Base-by-base conservation (phyloP, 2,797 vertebrate genomes). In the Aulostomus chinensis region DNA sequence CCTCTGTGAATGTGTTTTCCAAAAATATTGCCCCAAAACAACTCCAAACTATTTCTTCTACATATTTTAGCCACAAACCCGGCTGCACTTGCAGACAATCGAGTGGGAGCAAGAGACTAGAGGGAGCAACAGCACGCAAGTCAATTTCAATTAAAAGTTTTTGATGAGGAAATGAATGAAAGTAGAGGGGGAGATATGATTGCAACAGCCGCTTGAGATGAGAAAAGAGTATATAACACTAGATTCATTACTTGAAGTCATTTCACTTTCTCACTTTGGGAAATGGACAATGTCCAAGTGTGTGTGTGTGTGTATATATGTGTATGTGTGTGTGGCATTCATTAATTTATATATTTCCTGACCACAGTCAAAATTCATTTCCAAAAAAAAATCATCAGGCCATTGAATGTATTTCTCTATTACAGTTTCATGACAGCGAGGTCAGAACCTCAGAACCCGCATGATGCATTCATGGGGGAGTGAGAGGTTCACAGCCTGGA, bases 131-230 rank as follows among this genome's bases (percentile, higher is more conserved):
- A 2, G 18, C 39, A 29, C 28, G 48, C 55, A 49, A 36, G 31
- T 56, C 55, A 47, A 55, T 64, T 74, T 58, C 48, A 60, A 68
- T 55, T 58, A 55, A 51, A 68, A 41, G 37, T 61, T 71, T 61
- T 28, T 48, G 39, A 61, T 13, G 30, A 55, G 29, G 13, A 37
- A 58, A 50, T 36, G 12, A 37, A 57, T 25, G 37, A 40, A 68
- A 65, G 26, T 31, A 40, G 30, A 47, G 36, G 14, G 1, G 3
- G 20, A 21, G 30, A 29, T 37, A 20, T 42, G 42, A 60, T 29
- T 51, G 29, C 32, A 30, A 7, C 20, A 26, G 15, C 21, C 7
- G 6, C 15, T 26, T 2, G 13, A 13, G 50, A 62, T 45, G 26
- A 45, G 28, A 55, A 25, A 22, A 32, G 14, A 57, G 54, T 39